phyloP scores from a whole-genome alignment of 2,113 vertebrate species.

The Silurus asotus region DNA sequence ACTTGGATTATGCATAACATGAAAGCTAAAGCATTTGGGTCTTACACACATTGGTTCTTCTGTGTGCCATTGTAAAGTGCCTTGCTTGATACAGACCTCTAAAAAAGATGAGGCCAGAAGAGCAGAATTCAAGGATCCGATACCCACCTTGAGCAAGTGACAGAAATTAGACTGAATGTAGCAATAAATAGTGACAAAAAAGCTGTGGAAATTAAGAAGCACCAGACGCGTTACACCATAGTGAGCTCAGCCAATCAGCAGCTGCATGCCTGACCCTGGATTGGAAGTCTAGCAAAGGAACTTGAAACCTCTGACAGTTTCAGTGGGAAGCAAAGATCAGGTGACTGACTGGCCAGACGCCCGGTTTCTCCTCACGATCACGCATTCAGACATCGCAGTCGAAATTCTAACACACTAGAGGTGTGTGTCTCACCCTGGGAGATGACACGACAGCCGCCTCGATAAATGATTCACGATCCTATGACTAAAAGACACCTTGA shows the following conservation, averaged over 20 bases:
- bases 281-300: constrained; percentile 21
- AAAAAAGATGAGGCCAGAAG: constrained; percentile 10
- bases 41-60: not conserved
- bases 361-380: not conserved
- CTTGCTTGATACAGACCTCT: constrained; percentile 3
- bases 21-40: constrained; percentile 48
- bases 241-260: not conserved
- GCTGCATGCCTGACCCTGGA: not conserved
- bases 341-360: constrained; percentile 19
- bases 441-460: not conserved
- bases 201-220: not conserved
- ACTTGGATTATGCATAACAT: constrained; percentile 52
- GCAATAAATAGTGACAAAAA: not conserved
- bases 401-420: not conserved
- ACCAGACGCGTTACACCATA: not conserved
- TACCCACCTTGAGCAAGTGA: not conserved
- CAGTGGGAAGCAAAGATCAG: constrained; percentile 20
- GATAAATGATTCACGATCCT: not conserved
- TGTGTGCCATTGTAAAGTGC: constrained; percentile 32
- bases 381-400: not conserved
- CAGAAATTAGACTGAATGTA: not conserved
- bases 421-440: constrained; percentile 5
- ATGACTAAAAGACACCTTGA: not conserved
- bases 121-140: constrained; percentile 8
- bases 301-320: constrained; percentile 23